Evolutionary conservation across 2,797 vertebrate genomes (phyloP), one percentile per base, ranked within the genome.

Genomic region (Falco peregrinus): DNA sequence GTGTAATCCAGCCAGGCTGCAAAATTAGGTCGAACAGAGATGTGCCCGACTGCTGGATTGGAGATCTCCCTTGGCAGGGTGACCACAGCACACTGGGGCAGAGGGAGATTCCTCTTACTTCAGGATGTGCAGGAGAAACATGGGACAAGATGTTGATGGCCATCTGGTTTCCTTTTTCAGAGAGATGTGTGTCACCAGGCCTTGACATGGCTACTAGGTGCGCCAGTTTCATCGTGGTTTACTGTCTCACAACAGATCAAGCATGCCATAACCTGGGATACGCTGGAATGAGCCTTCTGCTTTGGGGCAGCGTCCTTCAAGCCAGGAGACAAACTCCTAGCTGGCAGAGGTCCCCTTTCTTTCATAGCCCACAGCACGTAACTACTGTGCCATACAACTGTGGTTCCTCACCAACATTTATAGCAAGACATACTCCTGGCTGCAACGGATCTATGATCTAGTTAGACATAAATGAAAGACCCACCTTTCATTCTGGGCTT

Each of bases 1-100:
- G 0, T 84, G 93, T 93, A 94, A 95, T 78, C 87, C 87, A 87
- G 33, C 56, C 90, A 60, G 83, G 82, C 60, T 91, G 87, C 68
- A 54, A 82, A 97, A 96, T 26, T 19, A 70, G 93, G 93, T 94
- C 90, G 89, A 73, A 57, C 25, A 16, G 47, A 80, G 90, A 63
- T 2, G 7, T 54, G 35, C 24, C 47, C 43, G 50, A 28, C 31
- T 90, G 67, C 76, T 50, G 59, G 28, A 33, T 3, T 10, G 9
- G 13, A 54, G 47, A 67, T 84, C n/a, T 47, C 2, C 51, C 77
- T 57, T n/a, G 33, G 35, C 22, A 48, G 41, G 19, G 20, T 5
- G 37, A 68, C 59, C 2, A 3, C 13, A 39, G 73, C 29, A 6
- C 22, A 6, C 19, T 1, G 1, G 31, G 26, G 43, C 22, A 45